Base-by-base conservation (phyloP, 2,113 vertebrate species). In the Phrynosoma blainvillii region DNA sequence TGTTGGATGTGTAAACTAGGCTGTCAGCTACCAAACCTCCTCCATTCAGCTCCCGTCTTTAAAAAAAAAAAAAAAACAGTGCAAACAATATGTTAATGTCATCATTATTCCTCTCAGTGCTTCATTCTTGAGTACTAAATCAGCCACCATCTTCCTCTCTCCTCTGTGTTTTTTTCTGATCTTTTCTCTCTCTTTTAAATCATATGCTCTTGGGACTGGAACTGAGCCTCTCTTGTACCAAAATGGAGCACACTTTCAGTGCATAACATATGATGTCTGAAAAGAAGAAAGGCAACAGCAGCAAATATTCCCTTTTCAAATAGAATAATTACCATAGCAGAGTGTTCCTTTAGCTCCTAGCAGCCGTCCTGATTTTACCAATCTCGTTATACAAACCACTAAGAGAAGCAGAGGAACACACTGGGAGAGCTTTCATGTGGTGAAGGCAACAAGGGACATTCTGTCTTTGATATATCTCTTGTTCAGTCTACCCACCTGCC, bases 331-430 rank as follows among this genome's bases (percentile, higher is more conserved):
- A 93, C 90, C 94, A 88, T 86, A 90, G 83, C 84, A 82, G 87
- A 88, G 93, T 91, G 85, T 88, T 74, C 86, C 82, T 95, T 91
- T 91, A 94, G 89, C 93, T 92, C 88, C 91, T 93, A 89, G 88
- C 81, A 96, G 79, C 89, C 91, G 92, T 90, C 92, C 95, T 95
- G 89, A 90, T 93, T 95, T 92, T 92, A 95, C 93, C 95, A 90
- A 95, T 96, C 94, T 96, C 92, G 93, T 95, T 96, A 96, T 94
- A 93, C 87, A 93, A 93, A 95, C 91, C 92, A 94, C 91, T 94
- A 94, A 95, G 95, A 94, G 85, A 42, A 94, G 95, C 93, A 92
- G 91, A 94, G 94, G 92, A 95, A 93, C 93, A 93, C 90, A 91
- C 95, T 90, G 88, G 90, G 68, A 95, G 93, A 94, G 92, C 94